Evolutionary conservation across 2,113 vertebrate genomes (phyloP).

Genomic region (Calyptommatus sinebrachiatus): DNA sequence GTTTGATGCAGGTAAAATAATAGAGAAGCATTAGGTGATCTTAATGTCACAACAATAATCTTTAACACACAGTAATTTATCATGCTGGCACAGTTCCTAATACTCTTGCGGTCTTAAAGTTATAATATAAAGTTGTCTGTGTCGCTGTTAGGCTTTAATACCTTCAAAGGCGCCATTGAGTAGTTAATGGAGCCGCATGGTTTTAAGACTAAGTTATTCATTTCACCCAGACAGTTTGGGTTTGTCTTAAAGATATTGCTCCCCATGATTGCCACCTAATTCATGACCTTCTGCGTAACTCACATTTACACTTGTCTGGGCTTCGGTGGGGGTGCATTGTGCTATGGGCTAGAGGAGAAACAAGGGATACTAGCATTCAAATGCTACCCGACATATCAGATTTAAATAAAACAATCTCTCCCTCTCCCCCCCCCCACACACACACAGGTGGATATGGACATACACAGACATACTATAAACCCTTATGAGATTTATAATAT

Average conservation of each 20-base stretch:
- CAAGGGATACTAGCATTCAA: not conserved
- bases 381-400: not conserved
- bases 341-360: not conserved
- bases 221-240: slow-evolving; percentile 47
- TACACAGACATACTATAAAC: too few species aligned
- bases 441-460: too few species aligned
- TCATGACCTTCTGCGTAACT: slow-evolving; percentile 46
- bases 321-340: not conserved
- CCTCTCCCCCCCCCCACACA: too few species aligned
- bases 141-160: slow-evolving; percentile 56
- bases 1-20: not conserved
- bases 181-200: slow-evolving; percentile 48
- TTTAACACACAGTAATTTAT: slow-evolving; percentile 48
- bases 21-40: not conserved
- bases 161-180: slow-evolving; percentile 52
- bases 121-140: slow-evolving; percentile 50
- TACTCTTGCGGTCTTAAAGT: slow-evolving; percentile 50
- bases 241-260: slow-evolving; percentile 49
- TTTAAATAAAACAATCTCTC: too few species aligned
- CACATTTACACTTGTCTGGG: slow-evolving; percentile 9
- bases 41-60: slow-evolving; percentile 47
- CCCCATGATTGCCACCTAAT: slow-evolving; percentile 39
- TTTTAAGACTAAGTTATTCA: slow-evolving; percentile 56
- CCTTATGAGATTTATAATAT: too few species aligned
- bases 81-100: slow-evolving; percentile 49